phyloP scores from a whole-genome alignment of 2,113 vertebrate genomes.

The Dicrurus megarhynchus region DNA sequence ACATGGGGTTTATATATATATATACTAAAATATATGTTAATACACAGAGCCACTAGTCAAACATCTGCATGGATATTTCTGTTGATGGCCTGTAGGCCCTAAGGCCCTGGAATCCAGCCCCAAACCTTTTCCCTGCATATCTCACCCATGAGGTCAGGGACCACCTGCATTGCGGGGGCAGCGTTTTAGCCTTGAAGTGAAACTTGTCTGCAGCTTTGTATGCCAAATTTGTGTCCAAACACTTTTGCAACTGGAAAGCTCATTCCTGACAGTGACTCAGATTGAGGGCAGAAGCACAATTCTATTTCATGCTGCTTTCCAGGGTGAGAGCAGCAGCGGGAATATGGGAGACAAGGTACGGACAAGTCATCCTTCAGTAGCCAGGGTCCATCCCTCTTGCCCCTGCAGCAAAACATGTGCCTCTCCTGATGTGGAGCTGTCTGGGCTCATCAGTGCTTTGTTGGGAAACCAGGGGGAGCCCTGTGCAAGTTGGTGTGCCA shows the following conservation, averaged over 20 bases:
- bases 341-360: neutral
- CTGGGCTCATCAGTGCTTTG: neutral
- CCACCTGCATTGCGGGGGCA: no score
- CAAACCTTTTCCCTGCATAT: accelerated
- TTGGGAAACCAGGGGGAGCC: neutral
- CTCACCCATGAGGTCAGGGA: neutral
- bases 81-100: neutral
- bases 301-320: neutral
- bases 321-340: neutral
- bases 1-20: accelerated
- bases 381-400: accelerated
- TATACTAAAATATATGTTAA: neutral
- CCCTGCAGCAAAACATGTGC: neutral
- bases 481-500: neutral
- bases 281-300: neutral
- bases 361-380: neutral
- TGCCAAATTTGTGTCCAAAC: neutral
- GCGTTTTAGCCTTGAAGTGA: neutral
- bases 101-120: neutral
- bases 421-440: no score
- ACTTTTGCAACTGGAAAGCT: neutral
- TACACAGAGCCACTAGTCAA: neutral
- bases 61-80: neutral
- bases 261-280: neutral
- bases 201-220: accelerated